Base-by-base conservation (phyloP, 2,888 invertebrate species). In the Myopa tessellatipennis region DNA sequence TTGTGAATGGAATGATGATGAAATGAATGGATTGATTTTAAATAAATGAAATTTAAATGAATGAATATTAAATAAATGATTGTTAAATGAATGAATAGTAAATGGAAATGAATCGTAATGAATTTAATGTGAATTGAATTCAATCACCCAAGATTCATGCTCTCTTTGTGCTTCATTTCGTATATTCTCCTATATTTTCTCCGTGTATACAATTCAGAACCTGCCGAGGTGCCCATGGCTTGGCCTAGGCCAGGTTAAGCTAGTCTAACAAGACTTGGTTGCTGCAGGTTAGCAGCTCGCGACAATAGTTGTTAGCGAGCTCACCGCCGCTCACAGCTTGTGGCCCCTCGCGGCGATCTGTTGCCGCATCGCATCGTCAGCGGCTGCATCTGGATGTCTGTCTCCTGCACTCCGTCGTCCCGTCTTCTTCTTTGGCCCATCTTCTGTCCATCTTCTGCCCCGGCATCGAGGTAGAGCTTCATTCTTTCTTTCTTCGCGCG, bases 321-420 rank as follows among this genome's bases (percentile, higher is more conserved):
- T 63, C 5, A 36, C 63, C 7, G 45, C 8, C 52, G 52, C 14
- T 52, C 52, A 52, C 52, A 52, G 52, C 52, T 58, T 58, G 58
- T n/a, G 16, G 58, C 16, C 58, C 12, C 58, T 58, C 14, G 58
- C 18, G 60, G 10, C 18, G 26, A 45, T 40, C 50, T 18, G 26
- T 36, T 45, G 69, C 69, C 36, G 40, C n/a, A 40, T 68, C 40
- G 40, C 72, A 18, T 73, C 8, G 73, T 45, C 34, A 14, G 8
- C 65, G 34, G 8, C 5, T 55, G 14, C 60, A 12, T 45, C n/a
- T 50, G 14, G 36, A 4, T 58, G 14, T 58, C 36, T 1, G n/a
- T 72, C 38, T 60, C 10, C 60, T 72, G 18, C 40, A 16, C 10
- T 12, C 8, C 36, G 40, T 40, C 36, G 50, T 18, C 16, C 26